Percentiles rank a stretch among this genome's conserved stretches.
Conservation (phyloP, 2,888 invertebrate genomes). For the Drosophila paranaensis region DNA sequence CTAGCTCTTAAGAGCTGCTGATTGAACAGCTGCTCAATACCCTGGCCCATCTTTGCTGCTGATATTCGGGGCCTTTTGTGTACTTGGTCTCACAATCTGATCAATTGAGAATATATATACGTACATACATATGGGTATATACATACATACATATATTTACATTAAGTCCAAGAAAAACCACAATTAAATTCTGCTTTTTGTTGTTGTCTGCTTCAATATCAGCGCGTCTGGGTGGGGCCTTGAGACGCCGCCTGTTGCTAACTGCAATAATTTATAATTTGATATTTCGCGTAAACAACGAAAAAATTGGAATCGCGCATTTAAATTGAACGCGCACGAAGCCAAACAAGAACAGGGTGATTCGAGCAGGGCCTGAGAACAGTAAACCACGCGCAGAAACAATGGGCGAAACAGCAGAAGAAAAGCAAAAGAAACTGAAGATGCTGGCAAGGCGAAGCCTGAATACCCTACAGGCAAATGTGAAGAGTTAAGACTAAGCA, state of each 20-base stretch:
- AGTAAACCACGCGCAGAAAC: constrained; percentile 17
- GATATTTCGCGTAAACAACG: constrained; percentile 15
- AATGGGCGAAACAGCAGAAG: background rate
- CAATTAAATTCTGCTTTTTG: background rate
- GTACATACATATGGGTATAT: background rate
- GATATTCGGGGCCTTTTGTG: too few relatives aligned
- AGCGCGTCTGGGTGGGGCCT: background rate
- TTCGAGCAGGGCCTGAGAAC: constrained; percentile 29
- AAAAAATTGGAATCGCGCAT: constrained; percentile 4
- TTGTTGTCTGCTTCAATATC: background rate
- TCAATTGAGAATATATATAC: background rate
- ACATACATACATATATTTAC: too few relatives aligned
- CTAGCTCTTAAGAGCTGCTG: background rate
- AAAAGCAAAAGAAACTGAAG: background rate
- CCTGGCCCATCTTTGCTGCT: too few relatives aligned
- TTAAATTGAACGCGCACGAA: constrained; percentile 29
- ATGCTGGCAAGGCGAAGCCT: background rate
- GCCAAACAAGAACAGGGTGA: constrained; percentile 25
- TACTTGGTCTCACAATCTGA: too few relatives aligned
- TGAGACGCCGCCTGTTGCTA: constrained; percentile 1
- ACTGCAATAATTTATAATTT: constrained; percentile 24
- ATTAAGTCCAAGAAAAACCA: background rate
- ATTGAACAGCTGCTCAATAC: too few relatives aligned
- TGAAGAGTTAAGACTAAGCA: too few relatives aligned
- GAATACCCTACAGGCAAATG: background rate